Evolutionary conservation across 1,140 invertebrate species (phyloP).

Genomic region (Apis mellifera): Amel_HAv3.1 CM009934.2:9032501-9033000

Average conservation of each 20-base stretch:
- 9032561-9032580: neutral
- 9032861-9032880: too few relatives aligned
- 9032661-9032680: neutral
- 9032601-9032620: conserved; percentile 7
- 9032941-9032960: neutral
- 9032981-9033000: neutral
- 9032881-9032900: too few relatives aligned
- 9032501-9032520: neutral
- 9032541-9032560: conserved; percentile 4
- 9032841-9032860: too few relatives aligned
- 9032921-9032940: too few relatives aligned
- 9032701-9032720: neutral
- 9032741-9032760: neutral
- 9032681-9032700: neutral
- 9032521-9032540: neutral
- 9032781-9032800: too few relatives aligned
- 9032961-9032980: neutral
- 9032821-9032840: too few relatives aligned
- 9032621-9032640: neutral
- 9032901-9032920: too few relatives aligned
- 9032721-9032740: neutral
- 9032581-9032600: neutral
- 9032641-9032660: neutral
- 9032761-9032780: too few relatives aligned
- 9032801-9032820: too few relatives aligned